Percentiles rank a stretch among this genome's conserved stretches.
phyloP scores from a whole-genome alignment of 2,797 vertebrate genomes.

The Nyctalus aviator region DNA sequence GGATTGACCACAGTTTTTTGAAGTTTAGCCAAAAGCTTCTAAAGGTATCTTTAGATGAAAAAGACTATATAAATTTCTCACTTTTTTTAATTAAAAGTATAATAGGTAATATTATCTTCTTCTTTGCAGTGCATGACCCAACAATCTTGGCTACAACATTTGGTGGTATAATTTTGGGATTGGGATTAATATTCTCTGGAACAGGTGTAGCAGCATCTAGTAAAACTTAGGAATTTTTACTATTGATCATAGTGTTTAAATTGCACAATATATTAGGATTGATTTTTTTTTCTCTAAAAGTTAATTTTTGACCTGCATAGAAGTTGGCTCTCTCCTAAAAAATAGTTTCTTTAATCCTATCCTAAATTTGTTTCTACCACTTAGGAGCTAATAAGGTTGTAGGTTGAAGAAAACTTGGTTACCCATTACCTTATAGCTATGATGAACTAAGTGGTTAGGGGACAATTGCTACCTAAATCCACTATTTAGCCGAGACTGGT shows the following conservation, averaged over 20 bases:
- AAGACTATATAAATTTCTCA: constrained; percentile 18
- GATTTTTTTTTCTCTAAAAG: constrained; percentile 22
- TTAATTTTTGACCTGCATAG: constrained; percentile 7
- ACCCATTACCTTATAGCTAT: neutral
- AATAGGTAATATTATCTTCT: constrained; percentile 53
- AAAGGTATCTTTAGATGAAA: constrained; percentile 42
- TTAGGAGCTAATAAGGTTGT: neutral
- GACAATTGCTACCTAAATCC: constrained; percentile 28
- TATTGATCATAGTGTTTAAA: constrained; percentile 13
- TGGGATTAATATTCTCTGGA: constrained; percentile 79
- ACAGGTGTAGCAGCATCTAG: constrained; percentile 58
- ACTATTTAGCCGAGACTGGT: no score
- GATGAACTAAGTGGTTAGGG: neutral
- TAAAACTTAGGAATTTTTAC: constrained; percentile 64
- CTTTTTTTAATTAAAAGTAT: constrained; percentile 8
- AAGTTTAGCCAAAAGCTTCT: constrained; percentile 46
- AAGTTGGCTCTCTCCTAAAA: neutral
- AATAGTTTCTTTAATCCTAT: neutral
- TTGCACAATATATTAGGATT: constrained; percentile 9
- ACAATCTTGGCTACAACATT: constrained; percentile 60
- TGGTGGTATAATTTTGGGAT: constrained; percentile 67
- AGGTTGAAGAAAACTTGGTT: constrained; percentile 38
- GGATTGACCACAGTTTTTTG: neutral
- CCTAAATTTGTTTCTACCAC: constrained; percentile 55
- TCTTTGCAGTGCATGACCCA: constrained; percentile 41